Evolutionary conservation across 2,113 vertebrate species (phyloP).

Genomic region (Laticauda colubrina): DNA sequence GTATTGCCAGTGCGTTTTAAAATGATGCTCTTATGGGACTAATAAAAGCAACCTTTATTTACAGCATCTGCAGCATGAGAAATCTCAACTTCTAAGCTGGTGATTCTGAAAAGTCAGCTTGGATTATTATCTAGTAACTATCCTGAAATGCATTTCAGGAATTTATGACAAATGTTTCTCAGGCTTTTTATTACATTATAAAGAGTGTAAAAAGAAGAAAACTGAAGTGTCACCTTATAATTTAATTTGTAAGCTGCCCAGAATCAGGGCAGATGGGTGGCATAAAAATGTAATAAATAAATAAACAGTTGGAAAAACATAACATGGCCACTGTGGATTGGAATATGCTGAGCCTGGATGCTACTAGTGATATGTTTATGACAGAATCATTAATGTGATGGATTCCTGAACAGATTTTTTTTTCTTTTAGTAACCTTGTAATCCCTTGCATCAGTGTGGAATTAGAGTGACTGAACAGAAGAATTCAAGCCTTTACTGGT

Average conservation of each 20-base stretch:
- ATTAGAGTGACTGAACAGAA: not conserved
- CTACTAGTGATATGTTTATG: not conserved
- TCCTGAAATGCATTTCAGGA: not conserved
- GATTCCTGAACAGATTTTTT: not conserved
- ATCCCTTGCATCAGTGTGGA: not conserved
- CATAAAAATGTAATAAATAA: not conserved
- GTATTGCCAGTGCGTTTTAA: not conserved
- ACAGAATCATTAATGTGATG: not conserved
- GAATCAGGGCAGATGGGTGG: not conserved
- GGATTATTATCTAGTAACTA: not conserved
- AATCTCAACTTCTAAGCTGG: not conserved
- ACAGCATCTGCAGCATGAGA: fast-evolving
- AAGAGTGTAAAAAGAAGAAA: fast-evolving
- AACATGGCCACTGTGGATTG: not conserved
- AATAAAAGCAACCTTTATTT: not conserved
- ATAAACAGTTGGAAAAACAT: not conserved
- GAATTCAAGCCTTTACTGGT: not conserved
- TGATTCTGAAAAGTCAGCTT: not conserved
- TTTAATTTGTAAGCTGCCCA: not conserved
- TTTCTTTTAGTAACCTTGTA: not conserved
- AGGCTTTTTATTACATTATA: not conserved
- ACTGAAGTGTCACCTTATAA: fast-evolving
- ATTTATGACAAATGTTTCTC: not conserved
- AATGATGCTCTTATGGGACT: not conserved
- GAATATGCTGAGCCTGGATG: not conserved